These are phyloP conservation scores for Macrobrachium rosenbergii DNA, from an alignment of 1,140 invertebrate genomes.

Conservation along the genomic window DNA sequence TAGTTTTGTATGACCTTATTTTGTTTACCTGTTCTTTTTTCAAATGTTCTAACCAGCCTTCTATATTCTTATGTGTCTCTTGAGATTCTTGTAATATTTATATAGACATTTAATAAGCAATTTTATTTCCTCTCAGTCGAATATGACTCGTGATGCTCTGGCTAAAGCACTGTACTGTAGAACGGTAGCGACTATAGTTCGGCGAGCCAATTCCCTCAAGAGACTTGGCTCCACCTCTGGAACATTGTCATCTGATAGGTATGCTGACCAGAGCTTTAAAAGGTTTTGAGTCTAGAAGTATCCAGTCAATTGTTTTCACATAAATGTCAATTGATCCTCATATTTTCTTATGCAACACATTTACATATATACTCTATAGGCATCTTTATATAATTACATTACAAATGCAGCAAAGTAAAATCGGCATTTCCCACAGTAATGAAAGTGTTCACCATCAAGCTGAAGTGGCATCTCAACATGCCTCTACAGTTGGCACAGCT, in stretches of 20 bases:
- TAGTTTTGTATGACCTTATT: no score
- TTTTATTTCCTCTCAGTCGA: conserved; percentile 74
- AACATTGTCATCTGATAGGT: conserved; percentile 74
- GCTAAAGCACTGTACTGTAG: conserved; percentile 94
- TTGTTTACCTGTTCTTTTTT: no score
- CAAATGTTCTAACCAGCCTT: no score
- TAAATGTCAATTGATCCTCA: neutral
- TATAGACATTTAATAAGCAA: neutral
- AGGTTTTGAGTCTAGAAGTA: no score
- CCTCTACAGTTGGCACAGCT: conserved; percentile 86
- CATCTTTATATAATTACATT: neutral
- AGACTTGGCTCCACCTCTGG: conserved; percentile 86
- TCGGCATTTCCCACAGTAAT: conserved; percentile 40
- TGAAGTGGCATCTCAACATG: conserved; percentile 83
- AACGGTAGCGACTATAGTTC: conserved; percentile 94
- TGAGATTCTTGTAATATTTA: neutral
- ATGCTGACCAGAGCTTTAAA: neutral
- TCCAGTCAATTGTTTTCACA: no score
- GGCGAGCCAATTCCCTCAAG: conserved; percentile 92
- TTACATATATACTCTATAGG: neutral
- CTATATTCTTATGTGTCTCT: no score
- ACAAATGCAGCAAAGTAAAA: neutral
- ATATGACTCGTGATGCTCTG: conserved; percentile 87
- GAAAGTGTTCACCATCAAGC: conserved; percentile 65
- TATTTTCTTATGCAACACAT: neutral